A percentile compares a stretch with the other conserved stretches of the same genome.
Conservation (phyloP, 2,888 invertebrate species). For the Andrena fulva region DNA sequence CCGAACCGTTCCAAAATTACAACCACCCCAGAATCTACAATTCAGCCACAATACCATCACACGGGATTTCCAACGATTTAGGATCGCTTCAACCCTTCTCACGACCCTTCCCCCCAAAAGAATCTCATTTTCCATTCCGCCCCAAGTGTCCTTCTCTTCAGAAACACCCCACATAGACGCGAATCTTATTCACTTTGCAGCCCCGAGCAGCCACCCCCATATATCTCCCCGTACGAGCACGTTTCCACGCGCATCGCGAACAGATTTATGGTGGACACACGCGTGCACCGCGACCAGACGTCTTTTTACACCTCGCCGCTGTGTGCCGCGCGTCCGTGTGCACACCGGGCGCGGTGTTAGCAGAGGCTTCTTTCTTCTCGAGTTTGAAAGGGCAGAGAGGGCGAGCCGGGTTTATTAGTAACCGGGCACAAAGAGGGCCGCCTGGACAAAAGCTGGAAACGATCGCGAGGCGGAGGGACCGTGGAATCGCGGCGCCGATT, state of each 20-base stretch:
- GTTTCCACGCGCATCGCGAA: slow-evolving; percentile 12
- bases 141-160: neutral
- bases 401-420: slow-evolving; percentile 51
- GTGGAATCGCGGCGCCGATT: slow-evolving; percentile 31
- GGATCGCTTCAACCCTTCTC: neutral
- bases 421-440: slow-evolving; percentile 32
- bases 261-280: slow-evolving; percentile 41
- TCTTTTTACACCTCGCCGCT: neutral
- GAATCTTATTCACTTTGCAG: slow-evolving; percentile 9
- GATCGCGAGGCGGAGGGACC: slow-evolving; percentile 33
- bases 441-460: slow-evolving; percentile 48
- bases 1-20: neutral
- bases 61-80: no score
- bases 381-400: slow-evolving; percentile 20
- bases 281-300: neutral
- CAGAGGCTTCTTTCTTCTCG: slow-evolving; percentile 5
- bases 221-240: neutral
- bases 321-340: neutral
- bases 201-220: neutral
- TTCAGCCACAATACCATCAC: no score
- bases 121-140: neutral
- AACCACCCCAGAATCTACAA: neutral
- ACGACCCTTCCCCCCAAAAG: neutral
- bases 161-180: neutral
- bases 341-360: neutral